Base-by-base conservation (phyloP, 2,888 invertebrate genomes). In the Erebia ligea region DNA sequence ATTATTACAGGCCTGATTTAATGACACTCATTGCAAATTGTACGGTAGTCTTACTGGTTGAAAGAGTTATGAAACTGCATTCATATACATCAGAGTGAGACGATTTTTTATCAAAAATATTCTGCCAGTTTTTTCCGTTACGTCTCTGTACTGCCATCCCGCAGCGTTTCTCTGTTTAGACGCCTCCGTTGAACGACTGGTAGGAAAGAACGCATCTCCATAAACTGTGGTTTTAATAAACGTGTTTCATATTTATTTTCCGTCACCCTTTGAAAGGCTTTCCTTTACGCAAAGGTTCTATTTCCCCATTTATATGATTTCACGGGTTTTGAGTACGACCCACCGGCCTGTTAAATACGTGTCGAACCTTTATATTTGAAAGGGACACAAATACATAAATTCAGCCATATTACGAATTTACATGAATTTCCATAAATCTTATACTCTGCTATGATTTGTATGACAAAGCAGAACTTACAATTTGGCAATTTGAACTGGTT, bases 301-400 rank as follows among this genome's bases (percentile, higher is more conserved):
- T 13, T 40, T 52, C 54, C 40, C 34, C 52, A 64, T 64, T 64
- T 52, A 54, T 54, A 64, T 34, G 64, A 54, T 40, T 64, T 64
- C 54, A 54, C 64, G 40, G 52, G 64, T 64, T 40, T 45, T 40
- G 64, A 64, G 40, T 64, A 64, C 52, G 34, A 54, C 17, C 52
- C 52, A 64, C 17, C 40, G 17, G 52, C 54, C 34, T 17, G 19
- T 50, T 2, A 15, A 34, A 50, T 52, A 64, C 48, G 62, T 40
- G 48, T 25, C 40, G 64, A 50, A 5, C 17, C 17, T 17, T 17
- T 40, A 34, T 52, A 42, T 40, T 40, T 64, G 34, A 64, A 64
- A 64, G n/a, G 64, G 52, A 56, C 52, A 65, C 52, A n/a, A n/a
- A n/a, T 64, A 25, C 25, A 42, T n/a, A 21, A 15, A 15, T 15